These are phyloP conservation scores for Paracanthobrama guichenoti DNA, from an alignment of 2,113 vertebrate species.

Conservation along the genomic window DNA sequence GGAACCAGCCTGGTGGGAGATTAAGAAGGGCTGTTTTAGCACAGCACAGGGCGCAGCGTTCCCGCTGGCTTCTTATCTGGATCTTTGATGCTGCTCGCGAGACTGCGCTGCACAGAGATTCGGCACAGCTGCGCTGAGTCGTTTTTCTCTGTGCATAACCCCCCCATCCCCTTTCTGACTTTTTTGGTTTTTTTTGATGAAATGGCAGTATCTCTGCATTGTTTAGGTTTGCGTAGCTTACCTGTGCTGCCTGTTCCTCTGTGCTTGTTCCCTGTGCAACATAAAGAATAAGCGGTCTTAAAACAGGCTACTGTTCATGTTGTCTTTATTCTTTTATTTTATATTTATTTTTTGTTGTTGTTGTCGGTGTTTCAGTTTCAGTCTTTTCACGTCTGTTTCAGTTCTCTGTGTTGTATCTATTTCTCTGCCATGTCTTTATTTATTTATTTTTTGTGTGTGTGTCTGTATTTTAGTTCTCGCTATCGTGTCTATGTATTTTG, in stretches of 20 bases:
- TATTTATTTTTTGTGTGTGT: too few relatives aligned
- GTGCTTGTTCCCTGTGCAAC: background rate
- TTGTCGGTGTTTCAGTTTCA: background rate
- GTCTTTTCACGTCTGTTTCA: too few relatives aligned
- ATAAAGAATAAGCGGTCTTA: background rate
- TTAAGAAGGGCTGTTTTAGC: slow-evolving; percentile 55
- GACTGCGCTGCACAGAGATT: slow-evolving; percentile 44
- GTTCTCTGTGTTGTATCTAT: background rate
- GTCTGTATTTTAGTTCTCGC: background rate
- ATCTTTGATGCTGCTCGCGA: slow-evolving; percentile 45
- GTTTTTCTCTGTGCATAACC: background rate
- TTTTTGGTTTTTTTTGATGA: background rate
- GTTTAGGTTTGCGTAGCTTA: background rate
- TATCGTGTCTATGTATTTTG: too few relatives aligned
- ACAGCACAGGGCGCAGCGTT: slow-evolving; percentile 34
- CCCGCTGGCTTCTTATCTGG: slow-evolving; percentile 49
- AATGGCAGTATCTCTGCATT: background rate
- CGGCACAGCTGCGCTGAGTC: background rate
- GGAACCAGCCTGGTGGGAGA: slow-evolving; percentile 44
- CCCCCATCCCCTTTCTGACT: background rate
- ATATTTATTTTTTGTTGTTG: background rate
- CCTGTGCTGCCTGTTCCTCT: background rate
- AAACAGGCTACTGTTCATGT: background rate
- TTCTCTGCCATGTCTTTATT: background rate
- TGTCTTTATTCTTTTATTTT: slow-evolving; percentile 13